Evolutionary conservation across 2,888 invertebrate species (phyloP).

Genomic region (Hartigia nigra): DNA sequence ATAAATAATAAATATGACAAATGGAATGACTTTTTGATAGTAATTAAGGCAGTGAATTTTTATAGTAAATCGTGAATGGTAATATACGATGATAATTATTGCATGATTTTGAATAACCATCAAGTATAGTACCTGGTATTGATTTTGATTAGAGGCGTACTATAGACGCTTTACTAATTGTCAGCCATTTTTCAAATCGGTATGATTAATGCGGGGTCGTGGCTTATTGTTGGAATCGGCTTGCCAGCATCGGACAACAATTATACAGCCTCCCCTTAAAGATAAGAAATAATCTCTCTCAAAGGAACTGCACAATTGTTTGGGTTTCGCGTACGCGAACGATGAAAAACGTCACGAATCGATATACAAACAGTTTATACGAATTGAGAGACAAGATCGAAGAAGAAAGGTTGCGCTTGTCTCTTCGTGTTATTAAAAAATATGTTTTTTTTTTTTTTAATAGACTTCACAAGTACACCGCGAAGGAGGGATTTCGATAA

Average conservation of each 20-base stretch:
- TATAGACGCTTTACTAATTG: not conserved
- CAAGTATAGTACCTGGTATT: not conserved
- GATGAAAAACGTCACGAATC: not conserved
- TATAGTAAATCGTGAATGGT: too few species aligned
- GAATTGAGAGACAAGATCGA: not conserved
- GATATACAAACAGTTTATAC: not conserved
- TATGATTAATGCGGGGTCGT: constrained; percentile 49
- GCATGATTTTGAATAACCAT: not conserved
- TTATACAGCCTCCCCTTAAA: not conserved
- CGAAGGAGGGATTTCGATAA: constrained; percentile 29
- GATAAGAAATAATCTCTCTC: not conserved
- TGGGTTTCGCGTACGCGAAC: constrained; percentile 17
- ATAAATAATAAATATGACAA: not conserved
- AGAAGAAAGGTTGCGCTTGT: not conserved
- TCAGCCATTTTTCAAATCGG: not conserved
- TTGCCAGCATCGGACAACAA: constrained; percentile 18
- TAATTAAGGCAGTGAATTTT: too few species aligned
- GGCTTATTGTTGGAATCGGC: constrained; percentile 25
- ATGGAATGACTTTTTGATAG: too few species aligned
- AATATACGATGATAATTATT: not conserved
- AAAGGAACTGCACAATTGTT: constrained; percentile 12
- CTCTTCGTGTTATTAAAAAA: constrained; percentile 23
- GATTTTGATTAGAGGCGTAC: not conserved
- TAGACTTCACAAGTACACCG: constrained; percentile 25
- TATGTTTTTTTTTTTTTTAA: constrained; percentile 43